These are phyloP conservation scores for Fulica atra DNA, from an alignment of 2,113 vertebrate species.

Conservation along the genomic window DNA sequence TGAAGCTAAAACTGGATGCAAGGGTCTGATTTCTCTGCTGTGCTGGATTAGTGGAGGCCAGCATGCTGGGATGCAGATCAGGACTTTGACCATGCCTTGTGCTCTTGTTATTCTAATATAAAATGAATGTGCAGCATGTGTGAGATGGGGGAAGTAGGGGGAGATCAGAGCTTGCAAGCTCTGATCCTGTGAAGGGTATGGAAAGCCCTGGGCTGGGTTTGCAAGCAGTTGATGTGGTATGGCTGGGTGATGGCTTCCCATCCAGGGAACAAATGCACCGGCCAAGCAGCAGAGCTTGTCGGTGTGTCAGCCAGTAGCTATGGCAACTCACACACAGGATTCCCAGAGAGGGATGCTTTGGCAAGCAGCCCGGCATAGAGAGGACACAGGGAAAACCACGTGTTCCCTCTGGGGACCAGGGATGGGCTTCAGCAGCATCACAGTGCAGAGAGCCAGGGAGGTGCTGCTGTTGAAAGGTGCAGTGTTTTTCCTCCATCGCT, in stretches of 20 bases:
- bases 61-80: background rate
- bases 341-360: constrained; percentile 16
- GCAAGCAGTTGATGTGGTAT: background rate
- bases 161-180: background rate
- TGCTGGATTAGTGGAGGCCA: background rate
- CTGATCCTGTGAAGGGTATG: background rate
- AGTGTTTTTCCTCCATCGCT: background rate
- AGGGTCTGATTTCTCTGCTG: background rate
- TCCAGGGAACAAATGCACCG: background rate
- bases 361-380: constrained; percentile 10
- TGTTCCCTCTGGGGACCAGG: background rate
- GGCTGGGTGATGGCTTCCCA: background rate
- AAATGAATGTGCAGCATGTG: background rate
- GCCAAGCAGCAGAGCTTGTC: background rate
- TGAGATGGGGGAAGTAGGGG: background rate
- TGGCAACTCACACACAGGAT: constrained; percentile 39
- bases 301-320: constrained; percentile 41
- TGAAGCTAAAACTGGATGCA: background rate
- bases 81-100: background rate
- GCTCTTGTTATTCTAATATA: background rate
- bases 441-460: background rate
- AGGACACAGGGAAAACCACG: background rate
- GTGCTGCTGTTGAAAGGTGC: background rate
- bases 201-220: background rate
- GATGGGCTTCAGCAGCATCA: background rate